Evolutionary conservation across 2,113 vertebrate genomes (phyloP), one percentile per base, ranked within the genome.

Genomic region (Galemys pyrenaicus): DNA sequence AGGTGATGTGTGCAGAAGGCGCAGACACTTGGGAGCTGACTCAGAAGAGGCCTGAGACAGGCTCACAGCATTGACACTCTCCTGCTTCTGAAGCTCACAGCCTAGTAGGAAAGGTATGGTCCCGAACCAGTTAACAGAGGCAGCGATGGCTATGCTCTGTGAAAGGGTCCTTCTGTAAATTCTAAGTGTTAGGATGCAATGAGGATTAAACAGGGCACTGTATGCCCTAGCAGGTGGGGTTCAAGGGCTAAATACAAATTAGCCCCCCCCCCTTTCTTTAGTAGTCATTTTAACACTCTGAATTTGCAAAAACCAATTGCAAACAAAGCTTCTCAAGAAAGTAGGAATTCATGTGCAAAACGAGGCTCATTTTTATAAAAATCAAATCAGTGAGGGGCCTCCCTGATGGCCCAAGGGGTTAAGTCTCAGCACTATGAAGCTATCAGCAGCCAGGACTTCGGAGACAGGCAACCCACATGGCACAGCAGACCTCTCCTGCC

Each of bases 141-240:
- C 0, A 0, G 28, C 19, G 26, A 4, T 16, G 44, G 4, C 54
- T 1, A 0, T 2, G 0, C 1, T 9, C 35, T n/a, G 20, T 56
- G 30, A 37, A 28, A 71, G 67, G 39, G 37, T 35, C 24, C 2
- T 5, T 78, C 19, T 6, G 16, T 56, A 19, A 80, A 5, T 30
- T 4, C 58, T 24, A 6, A 8, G 32, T 56, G 64, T 73, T 39
- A 84, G 41, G 35, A 32, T 16, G 49, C n/a, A 17, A 5, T 22
- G 19, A 60, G n/a, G 54, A 78, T 71, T 65, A 26, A 39, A 13
- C 7, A 35, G 56, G 46, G 62, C 44, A 39, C 41, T 15, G 3
- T 3, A 30, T 20, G 20, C 6, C 49, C 60, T 20, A 49, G 51
- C 1, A 46, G 60, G 75, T 15, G 15, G 51, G 26, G 15, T 65